Evolutionary conservation across 2,113 vertebrate species (phyloP).

Genomic region (Oncorhynchus nerka): DNA sequence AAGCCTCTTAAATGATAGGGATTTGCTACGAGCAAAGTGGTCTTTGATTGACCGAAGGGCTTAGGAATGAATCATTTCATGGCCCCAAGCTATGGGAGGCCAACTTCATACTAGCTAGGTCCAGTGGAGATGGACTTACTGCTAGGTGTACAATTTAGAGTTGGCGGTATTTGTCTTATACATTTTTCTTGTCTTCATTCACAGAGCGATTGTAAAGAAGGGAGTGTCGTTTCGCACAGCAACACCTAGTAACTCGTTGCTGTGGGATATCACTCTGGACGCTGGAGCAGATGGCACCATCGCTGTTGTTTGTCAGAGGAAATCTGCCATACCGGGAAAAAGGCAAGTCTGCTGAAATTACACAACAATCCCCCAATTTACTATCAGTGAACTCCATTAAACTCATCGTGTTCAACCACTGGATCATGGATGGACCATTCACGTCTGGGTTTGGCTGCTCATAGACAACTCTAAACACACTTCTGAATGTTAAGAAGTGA

Average conservation of each 20-base stretch:
- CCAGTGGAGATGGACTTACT: background rate
- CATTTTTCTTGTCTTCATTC: slow-evolving; percentile 45
- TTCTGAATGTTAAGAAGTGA: too few species aligned
- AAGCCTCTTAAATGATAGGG: background rate
- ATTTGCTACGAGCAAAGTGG: too few species aligned
- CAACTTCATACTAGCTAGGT: background rate
- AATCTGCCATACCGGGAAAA: slow-evolving; percentile 61
- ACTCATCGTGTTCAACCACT: background rate
- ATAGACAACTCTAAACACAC: too few species aligned
- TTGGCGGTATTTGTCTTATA: background rate
- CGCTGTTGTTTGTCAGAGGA: slow-evolving; percentile 82
- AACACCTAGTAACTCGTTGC: slow-evolving; percentile 78
- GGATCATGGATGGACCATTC: too few species aligned
- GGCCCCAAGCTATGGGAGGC: background rate
- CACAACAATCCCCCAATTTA: background rate
- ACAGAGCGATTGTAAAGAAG: slow-evolving; percentile 85
- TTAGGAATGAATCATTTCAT: background rate
- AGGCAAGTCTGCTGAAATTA: slow-evolving; percentile 68
- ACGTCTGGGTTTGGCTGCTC: too few species aligned
- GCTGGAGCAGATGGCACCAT: slow-evolving; percentile 70
- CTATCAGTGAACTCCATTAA: background rate
- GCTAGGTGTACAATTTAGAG: too few species aligned
- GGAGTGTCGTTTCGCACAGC: slow-evolving; percentile 80
- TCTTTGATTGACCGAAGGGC: background rate
- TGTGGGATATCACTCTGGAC: slow-evolving; percentile 84